These are phyloP conservation scores for Remorina albescens DNA, from an alignment of 2,797 vertebrate species.

Conservation along the genomic window DNA sequence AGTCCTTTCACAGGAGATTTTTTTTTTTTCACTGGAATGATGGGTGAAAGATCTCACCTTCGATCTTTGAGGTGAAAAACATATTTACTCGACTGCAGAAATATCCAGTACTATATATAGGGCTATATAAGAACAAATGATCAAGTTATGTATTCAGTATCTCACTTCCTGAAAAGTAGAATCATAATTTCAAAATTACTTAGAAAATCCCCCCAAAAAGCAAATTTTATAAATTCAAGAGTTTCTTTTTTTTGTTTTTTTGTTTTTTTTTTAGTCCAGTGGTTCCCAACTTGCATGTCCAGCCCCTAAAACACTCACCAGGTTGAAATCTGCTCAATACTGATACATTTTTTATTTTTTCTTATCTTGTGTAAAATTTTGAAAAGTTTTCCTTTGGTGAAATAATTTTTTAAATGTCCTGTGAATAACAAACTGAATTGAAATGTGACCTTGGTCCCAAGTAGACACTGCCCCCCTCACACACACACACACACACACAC, in stretches of 20 bases:
- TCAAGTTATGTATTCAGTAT: background rate
- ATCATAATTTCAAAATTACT: no score
- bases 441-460: no score
- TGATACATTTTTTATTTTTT: background rate
- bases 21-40: constrained; percentile 2
- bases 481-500: no score
- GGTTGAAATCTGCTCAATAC: background rate
- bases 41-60: background rate
- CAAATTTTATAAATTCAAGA: no score
- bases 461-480: no score
- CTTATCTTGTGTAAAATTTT: background rate
- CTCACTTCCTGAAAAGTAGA: background rate
- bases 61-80: background rate
- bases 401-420: no score
- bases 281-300: background rate
- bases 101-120: background rate
- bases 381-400: background rate
- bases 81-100: background rate
- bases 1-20: background rate
- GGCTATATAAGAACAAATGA: no score
- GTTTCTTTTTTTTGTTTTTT: no score
- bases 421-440: no score
- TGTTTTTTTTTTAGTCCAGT: background rate
- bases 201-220: no score
- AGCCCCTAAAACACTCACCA: background rate